These are phyloP conservation scores for Nyctereutes procyonoides DNA, from an alignment of 2,113 vertebrate species.

Conservation along the genomic window DNA sequence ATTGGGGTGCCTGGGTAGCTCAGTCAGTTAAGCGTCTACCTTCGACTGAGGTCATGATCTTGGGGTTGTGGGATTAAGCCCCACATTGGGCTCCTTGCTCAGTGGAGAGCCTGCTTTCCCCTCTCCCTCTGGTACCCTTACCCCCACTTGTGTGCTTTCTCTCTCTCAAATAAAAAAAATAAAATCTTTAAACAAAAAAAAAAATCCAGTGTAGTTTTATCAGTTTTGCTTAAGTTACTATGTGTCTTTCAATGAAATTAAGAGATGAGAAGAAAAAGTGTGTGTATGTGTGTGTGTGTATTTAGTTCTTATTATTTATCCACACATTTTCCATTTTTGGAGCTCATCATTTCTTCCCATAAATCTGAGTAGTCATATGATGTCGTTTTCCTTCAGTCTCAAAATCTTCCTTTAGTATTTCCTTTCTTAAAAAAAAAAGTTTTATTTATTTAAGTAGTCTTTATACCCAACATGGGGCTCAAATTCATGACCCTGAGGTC, in stretches of 20 bases:
- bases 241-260: constrained; percentile 8
- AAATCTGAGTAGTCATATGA: neutral
- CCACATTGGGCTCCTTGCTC: neutral
- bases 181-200: too few species aligned
- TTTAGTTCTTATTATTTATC: neutral
- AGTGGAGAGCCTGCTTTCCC: neutral
- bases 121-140: neutral
- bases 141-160: too few species aligned
- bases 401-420: neutral
- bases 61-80: neutral
- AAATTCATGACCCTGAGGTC: neutral
- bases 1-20: neutral
- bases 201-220: neutral
- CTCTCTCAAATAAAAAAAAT: too few species aligned
- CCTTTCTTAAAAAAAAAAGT: neutral
- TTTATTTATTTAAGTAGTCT: neutral
- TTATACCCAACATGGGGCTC: neutral
- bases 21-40: neutral
- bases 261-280: neutral
- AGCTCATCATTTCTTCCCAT: neutral
- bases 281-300: neutral
- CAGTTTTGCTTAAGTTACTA: neutral
- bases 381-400: neutral
- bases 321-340: neutral
- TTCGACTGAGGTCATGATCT: neutral